These are phyloP conservation scores for Trissolcus japonicus DNA, from an alignment of 2,888 invertebrate genomes.

Conservation along the genomic window DNA sequence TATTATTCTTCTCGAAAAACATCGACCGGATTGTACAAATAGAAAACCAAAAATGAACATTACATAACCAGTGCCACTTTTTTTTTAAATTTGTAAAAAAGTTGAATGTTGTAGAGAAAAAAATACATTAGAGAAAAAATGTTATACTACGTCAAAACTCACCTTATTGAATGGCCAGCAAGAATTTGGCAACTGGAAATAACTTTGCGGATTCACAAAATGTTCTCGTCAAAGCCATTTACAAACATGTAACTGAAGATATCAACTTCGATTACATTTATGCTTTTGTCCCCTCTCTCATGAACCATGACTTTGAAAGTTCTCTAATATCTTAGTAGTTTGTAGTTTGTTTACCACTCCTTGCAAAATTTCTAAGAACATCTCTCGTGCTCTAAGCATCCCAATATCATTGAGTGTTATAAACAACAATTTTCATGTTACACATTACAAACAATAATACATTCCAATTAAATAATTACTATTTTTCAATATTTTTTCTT, in stretches of 20 bases:
- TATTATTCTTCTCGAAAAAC: no score
- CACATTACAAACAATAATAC: no score
- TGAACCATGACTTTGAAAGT: slow-evolving; percentile 56
- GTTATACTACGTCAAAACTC: slow-evolving; percentile 2
- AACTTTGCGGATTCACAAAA: slow-evolving; percentile 30
- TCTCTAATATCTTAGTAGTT: slow-evolving; percentile 35
- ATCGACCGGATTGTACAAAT: no score
- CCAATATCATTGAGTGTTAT: no score
- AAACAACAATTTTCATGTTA: no score
- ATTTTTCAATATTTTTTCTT: no score
- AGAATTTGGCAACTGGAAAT: slow-evolving; percentile 1
- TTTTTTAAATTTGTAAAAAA: background rate
- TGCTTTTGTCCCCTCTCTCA: slow-evolving; percentile 58
- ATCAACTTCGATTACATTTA: slow-evolving; percentile 61
- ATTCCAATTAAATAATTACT: no score
- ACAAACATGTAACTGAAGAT: slow-evolving; percentile 55
- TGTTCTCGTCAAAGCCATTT: slow-evolving; percentile 58
- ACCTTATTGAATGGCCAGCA: slow-evolving; percentile 33
- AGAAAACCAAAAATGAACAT: no score
- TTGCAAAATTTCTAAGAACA: background rate
- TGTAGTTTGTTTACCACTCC: slow-evolving; percentile 13
- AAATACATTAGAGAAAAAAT: background rate
- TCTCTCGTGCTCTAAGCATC: no score
- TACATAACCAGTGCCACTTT: no score
- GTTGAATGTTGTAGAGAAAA: background rate